Evolutionary conservation across 2,797 vertebrate genomes (phyloP).

Genomic region (Zenarchopterus dispar): DNA sequence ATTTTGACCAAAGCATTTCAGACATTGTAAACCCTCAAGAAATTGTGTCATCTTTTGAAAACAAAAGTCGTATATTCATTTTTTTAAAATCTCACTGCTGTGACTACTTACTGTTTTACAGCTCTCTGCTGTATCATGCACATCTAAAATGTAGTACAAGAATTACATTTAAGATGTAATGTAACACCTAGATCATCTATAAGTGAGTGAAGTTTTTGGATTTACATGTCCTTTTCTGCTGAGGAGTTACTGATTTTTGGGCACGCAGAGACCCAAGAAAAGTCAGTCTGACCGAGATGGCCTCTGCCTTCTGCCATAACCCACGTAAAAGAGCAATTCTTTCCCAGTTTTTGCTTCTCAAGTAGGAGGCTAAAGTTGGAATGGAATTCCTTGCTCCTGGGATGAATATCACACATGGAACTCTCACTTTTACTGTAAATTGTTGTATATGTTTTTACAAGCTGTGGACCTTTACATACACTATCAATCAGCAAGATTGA

Average conservation of each 20-base stretch:
- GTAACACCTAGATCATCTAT: background rate
- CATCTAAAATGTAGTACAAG: no score
- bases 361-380: conserved; percentile 36
- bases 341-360: conserved; percentile 42
- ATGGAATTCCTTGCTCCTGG: conserved; percentile 53
- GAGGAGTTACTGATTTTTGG: conserved; percentile 25
- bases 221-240: conserved; percentile 8
- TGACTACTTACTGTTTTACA: no score
- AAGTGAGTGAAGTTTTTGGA: background rate
- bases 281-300: conserved; percentile 53
- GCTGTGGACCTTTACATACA: conserved; percentile 5
- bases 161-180: background rate
- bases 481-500: conserved; percentile 30
- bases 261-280: conserved; percentile 57
- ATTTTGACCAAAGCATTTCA: no score
- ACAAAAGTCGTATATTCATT: no score
- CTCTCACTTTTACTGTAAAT: conserved; percentile 3
- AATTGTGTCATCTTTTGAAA: no score
- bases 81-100: no score
- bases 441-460: conserved; percentile 22
- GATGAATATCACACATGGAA: conserved; percentile 17
- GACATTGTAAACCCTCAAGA: no score
- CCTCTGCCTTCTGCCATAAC: conserved; percentile 54
- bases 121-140: no score
- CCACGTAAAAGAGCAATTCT: conserved; percentile 65